Evolutionary conservation across 2,113 vertebrate species (phyloP), one percentile per base, ranked within the genome.

Genomic region (Phylloscopus trochilus): DNA sequence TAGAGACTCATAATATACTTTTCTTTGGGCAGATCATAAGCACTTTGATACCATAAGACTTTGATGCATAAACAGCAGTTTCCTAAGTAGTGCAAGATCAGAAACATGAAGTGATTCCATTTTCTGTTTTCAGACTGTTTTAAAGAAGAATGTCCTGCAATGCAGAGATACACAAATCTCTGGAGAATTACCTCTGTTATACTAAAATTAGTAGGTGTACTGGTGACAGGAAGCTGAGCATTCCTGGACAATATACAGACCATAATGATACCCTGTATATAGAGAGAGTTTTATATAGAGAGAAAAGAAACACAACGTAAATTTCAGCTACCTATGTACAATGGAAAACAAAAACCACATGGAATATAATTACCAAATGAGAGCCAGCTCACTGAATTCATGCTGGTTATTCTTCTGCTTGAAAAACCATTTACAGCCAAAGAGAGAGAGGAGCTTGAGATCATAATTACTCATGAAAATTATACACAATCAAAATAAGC

Each of bases 381-480:
- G 14, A 85, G 13, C 4, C 30, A 88, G 41, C 15, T 95, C 37
- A 62, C 22, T 58, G 55, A 91, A 49, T 44, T 77, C 30, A 43
- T 51, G 41, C 31, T 77, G 37, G 23, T 51, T 43, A 55, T 24
- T 85, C 15, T 81, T 88, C n/a, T 81, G 20, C 59, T 62, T 69
- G 59, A 89, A 43, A 1, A 3, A 55, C 10, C 24, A 26, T 68
- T 58, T 91, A 51, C 15, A 67, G 14, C 2, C 64, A 59, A 82
- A 88, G 24, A 63, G 6, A 90, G 15, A 67, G 11, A 74, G 41
- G 31, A 77, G 6, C 26, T 46, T 33, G 35, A 77, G 51, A 55
- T 67, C 41, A 92, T 24, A 92, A 83, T 77, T 80, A 56, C 31
- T 62, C 28, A 27, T 63, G 19, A 78, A 74, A 89, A 87, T 59